Percentiles rank a stretch among this genome's conserved stretches.
Conservation (phyloP, 2,888 invertebrate species). For the Lissonota sp. region DNA sequence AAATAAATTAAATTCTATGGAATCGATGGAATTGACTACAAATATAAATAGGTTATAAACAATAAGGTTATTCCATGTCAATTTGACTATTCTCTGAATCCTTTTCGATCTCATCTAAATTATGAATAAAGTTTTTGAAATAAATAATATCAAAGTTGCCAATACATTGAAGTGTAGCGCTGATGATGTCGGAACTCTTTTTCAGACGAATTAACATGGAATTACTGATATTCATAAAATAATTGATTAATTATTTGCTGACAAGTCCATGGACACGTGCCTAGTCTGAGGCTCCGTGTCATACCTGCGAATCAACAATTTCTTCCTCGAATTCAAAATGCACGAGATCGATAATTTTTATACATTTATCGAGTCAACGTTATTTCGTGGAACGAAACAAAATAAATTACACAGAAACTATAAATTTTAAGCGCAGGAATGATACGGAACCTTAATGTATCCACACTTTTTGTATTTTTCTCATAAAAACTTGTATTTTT, state of each 20-base stretch:
- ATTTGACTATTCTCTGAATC: conserved; percentile 9
- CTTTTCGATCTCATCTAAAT: too few species aligned
- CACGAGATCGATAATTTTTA: conserved; percentile 2
- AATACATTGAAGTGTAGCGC: too few species aligned
- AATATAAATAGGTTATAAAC: conserved; percentile 32
- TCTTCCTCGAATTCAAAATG: conserved; percentile 42
- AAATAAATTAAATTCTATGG: too few species aligned
- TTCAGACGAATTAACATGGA: too few species aligned
- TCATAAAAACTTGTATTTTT: conserved; percentile 62
- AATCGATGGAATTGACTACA: neutral
- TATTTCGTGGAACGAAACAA: neutral
- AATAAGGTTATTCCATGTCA: conserved; percentile 37
- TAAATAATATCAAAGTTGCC: too few species aligned
- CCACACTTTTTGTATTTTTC: conserved; percentile 70
- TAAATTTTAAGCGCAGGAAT: conserved; percentile 48
- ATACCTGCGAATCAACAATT: conserved; percentile 70
- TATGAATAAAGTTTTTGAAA: too few species aligned
- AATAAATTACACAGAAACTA: neutral
- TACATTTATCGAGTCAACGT: neutral
- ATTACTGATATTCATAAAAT: neutral
- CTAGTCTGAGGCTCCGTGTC: conserved; percentile 79
- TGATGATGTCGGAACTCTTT: too few species aligned
- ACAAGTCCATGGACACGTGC: conserved; percentile 76
- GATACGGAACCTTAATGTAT: conserved; percentile 72
- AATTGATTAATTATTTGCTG: conserved; percentile 52